phyloP scores from a whole-genome alignment of 2,888 invertebrate species.

The Phrixothrix hirtus region DNA sequence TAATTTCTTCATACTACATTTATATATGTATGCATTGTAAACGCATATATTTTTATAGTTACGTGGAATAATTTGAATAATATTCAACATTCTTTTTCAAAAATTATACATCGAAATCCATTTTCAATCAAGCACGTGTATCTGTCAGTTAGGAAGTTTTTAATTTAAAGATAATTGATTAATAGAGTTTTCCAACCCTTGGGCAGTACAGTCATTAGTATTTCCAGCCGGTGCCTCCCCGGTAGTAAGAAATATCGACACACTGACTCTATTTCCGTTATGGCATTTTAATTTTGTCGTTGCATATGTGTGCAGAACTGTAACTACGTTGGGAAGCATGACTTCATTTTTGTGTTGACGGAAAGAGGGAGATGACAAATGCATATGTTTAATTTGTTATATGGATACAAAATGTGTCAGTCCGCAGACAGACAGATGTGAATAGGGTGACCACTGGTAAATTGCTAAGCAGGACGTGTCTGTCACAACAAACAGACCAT shows the following conservation, averaged over 20 bases:
- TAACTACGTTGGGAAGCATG: conserved; percentile 9
- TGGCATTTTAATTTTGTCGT: conserved; percentile 29
- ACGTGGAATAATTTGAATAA: too few relatives aligned
- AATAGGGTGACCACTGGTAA: conserved; percentile 29
- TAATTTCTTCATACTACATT: too few relatives aligned
- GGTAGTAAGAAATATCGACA: conserved; percentile 33
- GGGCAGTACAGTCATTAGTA: conserved; percentile 37
- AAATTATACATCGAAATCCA: neutral
- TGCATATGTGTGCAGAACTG: conserved; percentile 12
- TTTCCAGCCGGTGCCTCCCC: conserved; percentile 33
- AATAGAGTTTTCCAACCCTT: conserved; percentile 35
- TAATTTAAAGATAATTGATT: conserved; percentile 33
- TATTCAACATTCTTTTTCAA: too few relatives aligned
- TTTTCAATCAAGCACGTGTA: neutral
- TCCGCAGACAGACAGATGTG: conserved; percentile 25
- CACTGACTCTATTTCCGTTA: conserved; percentile 36
- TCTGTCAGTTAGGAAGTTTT: conserved; percentile 3
- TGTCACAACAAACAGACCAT: conserved; percentile 27
- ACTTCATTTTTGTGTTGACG: conserved; percentile 3
- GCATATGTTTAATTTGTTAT: conserved; percentile 23
- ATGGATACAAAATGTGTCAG: conserved; percentile 24
- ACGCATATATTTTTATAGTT: too few relatives aligned
- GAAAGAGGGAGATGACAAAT: conserved; percentile 21
- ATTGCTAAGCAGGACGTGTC: conserved; percentile 25
- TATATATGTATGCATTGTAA: too few relatives aligned